Base-by-base conservation (phyloP, 1,140 invertebrate genomes). In the Drosophila bocki region DNA sequence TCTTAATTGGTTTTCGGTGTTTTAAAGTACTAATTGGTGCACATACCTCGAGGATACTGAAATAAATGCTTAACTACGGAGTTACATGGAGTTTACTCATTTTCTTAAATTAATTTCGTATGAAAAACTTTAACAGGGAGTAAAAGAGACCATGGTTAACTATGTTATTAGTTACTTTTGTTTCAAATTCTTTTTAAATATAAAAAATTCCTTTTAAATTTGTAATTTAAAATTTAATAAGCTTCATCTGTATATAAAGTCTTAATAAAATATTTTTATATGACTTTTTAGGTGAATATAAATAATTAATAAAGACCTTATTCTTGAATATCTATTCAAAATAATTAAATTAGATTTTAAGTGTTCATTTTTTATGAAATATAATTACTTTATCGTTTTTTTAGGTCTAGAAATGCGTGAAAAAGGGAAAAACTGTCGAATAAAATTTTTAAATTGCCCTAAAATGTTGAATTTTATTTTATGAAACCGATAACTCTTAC, bases 1-100 rank as follows among this genome's bases (percentile, higher is more conserved):
- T 39, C 60, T 44, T 58, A 54, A 54, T 54, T 37, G 51, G 17
- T 22, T 37, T 54, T 50, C 3, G 13, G 33, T 15, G 33, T 37
- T 54, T 37, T 22, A 37, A 17, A 9, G 33, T 22, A 54, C 12
- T 51, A 13, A 11, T 19, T 7, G 50, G 29, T 33, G 17, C 12
- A 15, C 1, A 22, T 37, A 8, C 3, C 3, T 12, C 0, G 3
- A 35, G 17, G 12, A 35, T 13, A 19, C 4, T 1, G 32, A 13
- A 8, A 53, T 19, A 7, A 13, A 33, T 19, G 7, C 8, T 0
- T 19, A 13, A 13, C 13, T 17, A 13, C 19, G 19, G 5, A 19
- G 9, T 19, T 44, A 44, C 9, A 11, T 1, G 4, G 2, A 2
- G 1, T 19, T 44, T 44, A 19, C 17, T 1, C 2, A 45, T 19